Base-by-base conservation (phyloP, 2,113 vertebrate genomes). In the Xiphophorus couchianus region DNA sequence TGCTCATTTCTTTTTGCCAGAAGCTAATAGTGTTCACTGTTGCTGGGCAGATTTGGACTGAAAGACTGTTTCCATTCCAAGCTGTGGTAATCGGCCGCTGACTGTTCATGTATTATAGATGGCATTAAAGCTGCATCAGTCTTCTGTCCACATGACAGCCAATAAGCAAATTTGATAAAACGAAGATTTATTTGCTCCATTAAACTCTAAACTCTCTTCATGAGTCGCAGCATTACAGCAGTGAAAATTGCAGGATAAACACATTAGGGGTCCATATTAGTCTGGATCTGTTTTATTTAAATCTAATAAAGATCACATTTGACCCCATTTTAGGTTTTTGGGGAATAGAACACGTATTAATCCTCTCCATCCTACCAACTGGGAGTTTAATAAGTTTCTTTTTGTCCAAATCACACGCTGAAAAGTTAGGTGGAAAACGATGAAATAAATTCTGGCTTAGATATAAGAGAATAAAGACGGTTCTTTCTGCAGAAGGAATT, bases 401-500 rank as follows among this genome's bases (percentile, higher is more conserved):
- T 75, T 80, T 37, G 37, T 30, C 5, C 73, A 73, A 42, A 73
- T 30, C 51, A 11, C 48, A 54, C 9, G n/a, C 62, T 68, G 11
- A 76, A 39, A 63, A 37, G 8, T 69, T 2, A 15, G 37, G 68
- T 33, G 60, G 39, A 80, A 58, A 62, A 58, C 9, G 10, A 10
- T 25, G 0, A n/a, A 58, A 58, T 58, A 0, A n/a, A 58, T 37
- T 80, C 68, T 73, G 39, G 74, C 37, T 85, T 15, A 2, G 31
- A 69, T 15, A 15, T 44, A 62, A 12, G 35, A 29, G 77, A 76
- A 79, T 81, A 79, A 76, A 86, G 69, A 35, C 42, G 66, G 0
- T 1, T 28, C 54, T 68, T 64, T 70, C 71, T 70, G 73, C 74
- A 83, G 63, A 78, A 63, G 69, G 65, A 84, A 66, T 77, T 84